Evolutionary conservation across 2,797 vertebrate species (phyloP).

Genomic region (Falco columbarius): DNA sequence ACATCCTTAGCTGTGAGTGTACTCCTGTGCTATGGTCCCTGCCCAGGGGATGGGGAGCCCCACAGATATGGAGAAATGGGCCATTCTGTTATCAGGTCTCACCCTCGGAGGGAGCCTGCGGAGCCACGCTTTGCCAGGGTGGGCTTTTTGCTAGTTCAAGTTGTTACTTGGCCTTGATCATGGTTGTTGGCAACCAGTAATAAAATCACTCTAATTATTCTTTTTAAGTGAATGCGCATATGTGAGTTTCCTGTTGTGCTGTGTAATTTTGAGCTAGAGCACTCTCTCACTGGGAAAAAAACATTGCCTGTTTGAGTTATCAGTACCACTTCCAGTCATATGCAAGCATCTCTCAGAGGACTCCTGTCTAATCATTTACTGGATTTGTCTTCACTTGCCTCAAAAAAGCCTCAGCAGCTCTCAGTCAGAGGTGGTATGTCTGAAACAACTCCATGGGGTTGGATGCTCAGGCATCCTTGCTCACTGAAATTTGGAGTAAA

Average conservation of each 20-base stretch:
- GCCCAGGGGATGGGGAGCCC: too few relatives aligned
- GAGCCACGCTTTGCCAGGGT: neutral
- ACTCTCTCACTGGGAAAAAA: neutral
- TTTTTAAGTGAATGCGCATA: neutral
- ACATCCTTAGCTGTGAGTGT: accelerated
- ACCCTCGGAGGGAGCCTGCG: accelerated
- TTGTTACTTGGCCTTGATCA: neutral
- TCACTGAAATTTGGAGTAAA: neutral
- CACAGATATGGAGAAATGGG: neutral
- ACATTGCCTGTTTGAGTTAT: neutral
- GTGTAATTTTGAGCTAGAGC: neutral
- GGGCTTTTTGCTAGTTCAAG: neutral
- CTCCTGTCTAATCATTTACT: neutral
- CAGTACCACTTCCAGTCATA: neutral
- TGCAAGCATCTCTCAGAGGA: neutral
- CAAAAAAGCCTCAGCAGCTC: neutral
- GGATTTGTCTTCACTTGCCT: neutral
- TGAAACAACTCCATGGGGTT: neutral
- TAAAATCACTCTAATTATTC: neutral
- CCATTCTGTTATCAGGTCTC: neutral
- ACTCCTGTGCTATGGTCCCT: too few relatives aligned
- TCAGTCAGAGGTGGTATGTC: neutral
- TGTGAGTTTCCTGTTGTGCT: neutral
- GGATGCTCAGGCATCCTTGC: neutral
- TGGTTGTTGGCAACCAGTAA: neutral